Base-by-base conservation (phyloP, 1,140 invertebrate species). In the Drosophila trapezifrons region DNA sequence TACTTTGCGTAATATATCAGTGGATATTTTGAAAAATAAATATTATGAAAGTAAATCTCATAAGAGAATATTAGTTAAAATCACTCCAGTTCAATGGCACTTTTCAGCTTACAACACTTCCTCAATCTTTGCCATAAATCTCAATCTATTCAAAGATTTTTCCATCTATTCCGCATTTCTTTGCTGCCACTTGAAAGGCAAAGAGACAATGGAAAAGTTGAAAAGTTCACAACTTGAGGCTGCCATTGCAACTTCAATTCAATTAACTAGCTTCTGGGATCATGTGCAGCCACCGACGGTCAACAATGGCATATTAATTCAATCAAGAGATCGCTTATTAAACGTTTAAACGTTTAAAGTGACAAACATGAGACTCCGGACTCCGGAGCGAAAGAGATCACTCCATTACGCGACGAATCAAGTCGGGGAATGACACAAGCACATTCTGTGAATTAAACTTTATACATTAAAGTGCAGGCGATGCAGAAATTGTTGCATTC, bases 241-340 rank as follows among this genome's bases (percentile, higher is more conserved):
- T 37, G 70, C 2, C 6, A 9, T 57, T 59, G 38, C 82, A 75
- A 73, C 77, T 84, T 84, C 84, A 84, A 89, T 83, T 86, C 79
- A 87, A 87, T 86, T 86, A 79, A 62, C 52, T 67, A 57, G 38
- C 54, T 43, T 66, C 80, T 54, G 64, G 38, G 65, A 70, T 57
- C 67, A 40, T 70, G 32, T 58, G 27, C 62, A 60, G 15, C 42
- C n/a, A 60, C 57, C 73, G 64, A 58, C 51, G 70, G 76, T 64
- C 62, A 77, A 82, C 79, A 89, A 87, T 89, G 67, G 74, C 74
- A 75, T 76, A 89, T 89, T 87, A 87, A 87, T 87, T 87, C 84
- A 87, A 87, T 87, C 84, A 87, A 84, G 83, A 62, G 73, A 78
- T 64, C 75, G 84, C 84, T 89, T 87, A 87, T 87, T 87, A 89